Evolutionary conservation across 2,113 vertebrate species (phyloP), one percentile per base, ranked within the genome.

Genomic region (Amphiprion percula): DNA sequence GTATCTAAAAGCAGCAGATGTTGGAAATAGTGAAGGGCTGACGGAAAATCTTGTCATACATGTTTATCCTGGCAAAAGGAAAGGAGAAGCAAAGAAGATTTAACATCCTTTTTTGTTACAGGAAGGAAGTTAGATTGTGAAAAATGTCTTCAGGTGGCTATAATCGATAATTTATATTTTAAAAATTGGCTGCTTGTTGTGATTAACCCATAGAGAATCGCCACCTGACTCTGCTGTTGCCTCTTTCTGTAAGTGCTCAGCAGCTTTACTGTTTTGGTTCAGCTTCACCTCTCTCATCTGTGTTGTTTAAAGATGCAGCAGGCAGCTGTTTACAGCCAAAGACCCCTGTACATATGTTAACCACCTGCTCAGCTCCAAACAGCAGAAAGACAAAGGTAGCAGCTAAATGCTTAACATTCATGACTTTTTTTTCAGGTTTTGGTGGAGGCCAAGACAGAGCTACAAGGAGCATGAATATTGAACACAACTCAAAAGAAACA

Each of bases 31-130:
- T 54, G 58, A 17, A 55, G 16, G 53, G 21, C 54, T 37, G 23
- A 47, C 56, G 63, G 73, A 80, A 73, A 80, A 58, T 68, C 26
- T 52, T 68, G 72, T 52, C 21, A 16, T 44, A 67, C 52, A 69
- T 53, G 69, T 74, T 62, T 65, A 52, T 39, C 52, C 16, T 26
- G 47, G 21, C 14, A 47, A 56, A 54, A n/a, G 76, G 0, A 14
- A 70, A 16, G 17, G 12, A 11, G 16, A 47, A 28, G 15, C 17
- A 15, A 66, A 67, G 26, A 52, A 67, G 23, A 26, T 41, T 44
- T 46, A 64, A 23, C 61, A 56, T 76, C 17, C 10, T 62, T 68
- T 39, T 56, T 66, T 37, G 26, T 50, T 17, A 75, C 53, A 49
- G 60, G 71, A 76, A 71, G 4, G 46, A 46, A 30, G 9, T 58